Evolutionary conservation across 2,113 vertebrate species (phyloP), one percentile per base, ranked within the genome.

Genomic region (Hippoglossus stenolepis): DNA sequence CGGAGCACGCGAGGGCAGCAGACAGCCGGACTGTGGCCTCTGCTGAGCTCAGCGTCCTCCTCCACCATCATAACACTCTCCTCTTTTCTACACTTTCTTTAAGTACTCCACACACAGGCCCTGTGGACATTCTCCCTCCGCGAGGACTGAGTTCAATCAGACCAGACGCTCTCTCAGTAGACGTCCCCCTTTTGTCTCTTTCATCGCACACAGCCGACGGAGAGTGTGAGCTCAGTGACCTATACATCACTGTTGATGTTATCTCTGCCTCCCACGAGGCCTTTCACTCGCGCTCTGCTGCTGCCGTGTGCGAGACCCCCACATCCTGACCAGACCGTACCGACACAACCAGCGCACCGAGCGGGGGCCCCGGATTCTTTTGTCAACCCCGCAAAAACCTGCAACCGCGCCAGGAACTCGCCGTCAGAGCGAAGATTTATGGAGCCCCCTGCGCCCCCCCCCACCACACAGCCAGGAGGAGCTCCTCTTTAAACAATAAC

Each of bases 371-470:
- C 91, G 86, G 93, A 94, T 95, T 96, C 95, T 95, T 96, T 94
- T 96, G 96, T 96, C 93, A 59, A 82, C 93, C 94, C 94, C 94
- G 94, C 96, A 96, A 31, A 31, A 7, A 95, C 95, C 95, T 94
- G 91, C 94, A 20, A 11, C 8, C 23, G 18, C 80, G 94, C 94
- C 95, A 96, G 96, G 94, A 96, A 96, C 94, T 94, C 92, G 95
- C 95, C 95, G 94, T 96, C 94, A 91, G 24, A 83, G 91, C 84
- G 90, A 96, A 97, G 97, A 98, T 97, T 98, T 97, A 97, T 97
- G 95, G 92, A 95, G 93, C 91, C 92, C 93, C 91, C 18, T 87
- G 81, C 58, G 91, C 47, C 47, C 47, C 17, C 91, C 93, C 93
- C 82, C 91, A n/a, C 93, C 94, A 92, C 94, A 94, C 95, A 94